These are phyloP conservation scores for Molossus molossus DNA, from an alignment of 2,797 vertebrate genomes.

Conservation along the genomic window DNA sequence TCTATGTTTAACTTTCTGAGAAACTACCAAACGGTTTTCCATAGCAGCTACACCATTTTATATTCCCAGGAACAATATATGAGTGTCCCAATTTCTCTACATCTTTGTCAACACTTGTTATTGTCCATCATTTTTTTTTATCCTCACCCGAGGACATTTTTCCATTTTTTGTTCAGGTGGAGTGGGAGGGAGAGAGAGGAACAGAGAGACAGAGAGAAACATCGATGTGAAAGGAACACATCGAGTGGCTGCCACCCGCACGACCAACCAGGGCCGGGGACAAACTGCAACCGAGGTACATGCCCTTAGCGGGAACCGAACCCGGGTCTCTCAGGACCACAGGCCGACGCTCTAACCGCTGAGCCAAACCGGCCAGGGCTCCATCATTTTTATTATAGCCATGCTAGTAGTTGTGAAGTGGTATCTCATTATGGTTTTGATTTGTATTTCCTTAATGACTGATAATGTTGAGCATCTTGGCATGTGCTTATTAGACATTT, in stretches of 20 bases:
- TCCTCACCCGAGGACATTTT: too few relatives aligned
- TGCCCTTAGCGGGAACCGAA: too few relatives aligned
- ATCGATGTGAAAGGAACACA: too few relatives aligned
- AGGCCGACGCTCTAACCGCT: too few relatives aligned
- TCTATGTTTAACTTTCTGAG: background rate
- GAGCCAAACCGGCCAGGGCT: too few relatives aligned
- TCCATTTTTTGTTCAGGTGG: too few relatives aligned
- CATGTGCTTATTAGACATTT: background rate
- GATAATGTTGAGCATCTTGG: background rate
- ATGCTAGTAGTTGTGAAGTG: background rate
- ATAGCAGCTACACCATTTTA: background rate
- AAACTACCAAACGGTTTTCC: slow-evolving; percentile 34
- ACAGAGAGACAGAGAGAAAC: too few relatives aligned
- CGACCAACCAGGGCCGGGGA: too few relatives aligned
- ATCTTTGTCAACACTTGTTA: background rate
- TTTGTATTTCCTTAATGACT: slow-evolving; percentile 26
- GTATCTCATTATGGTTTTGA: background rate
- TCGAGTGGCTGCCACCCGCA: too few relatives aligned
- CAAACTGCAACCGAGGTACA: too few relatives aligned
- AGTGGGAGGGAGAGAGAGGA: too few relatives aligned
- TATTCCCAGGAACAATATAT: background rate
- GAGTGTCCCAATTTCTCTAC: background rate
- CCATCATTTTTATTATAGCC: background rate
- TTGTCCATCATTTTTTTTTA: background rate
- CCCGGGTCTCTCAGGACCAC: too few relatives aligned